phyloP scores from a whole-genome alignment of 2,113 vertebrate species.

The Orycteropus afer region DNA sequence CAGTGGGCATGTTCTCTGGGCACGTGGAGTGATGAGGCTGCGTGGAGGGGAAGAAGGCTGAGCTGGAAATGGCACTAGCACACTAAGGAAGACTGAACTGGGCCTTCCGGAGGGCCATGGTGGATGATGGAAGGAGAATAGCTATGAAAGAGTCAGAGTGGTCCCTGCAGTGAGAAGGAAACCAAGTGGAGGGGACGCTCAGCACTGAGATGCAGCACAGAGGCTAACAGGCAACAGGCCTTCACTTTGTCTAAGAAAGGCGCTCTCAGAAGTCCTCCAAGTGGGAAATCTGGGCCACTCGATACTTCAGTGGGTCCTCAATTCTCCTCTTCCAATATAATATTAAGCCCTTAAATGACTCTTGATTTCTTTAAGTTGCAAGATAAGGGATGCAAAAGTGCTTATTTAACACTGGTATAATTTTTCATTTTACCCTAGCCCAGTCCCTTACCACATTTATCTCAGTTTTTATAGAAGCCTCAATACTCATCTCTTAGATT shows the following conservation, averaged over 20 bases:
- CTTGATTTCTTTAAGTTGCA: constrained; percentile 27
- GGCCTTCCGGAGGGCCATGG: background rate
- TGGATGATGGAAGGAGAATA: background rate
- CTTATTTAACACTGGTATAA: background rate
- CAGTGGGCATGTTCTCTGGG: background rate
- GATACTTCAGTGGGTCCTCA: background rate
- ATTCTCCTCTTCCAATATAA: background rate
- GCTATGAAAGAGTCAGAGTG: background rate
- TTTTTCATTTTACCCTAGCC: background rate
- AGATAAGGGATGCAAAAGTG: constrained; percentile 20
- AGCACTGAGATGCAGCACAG: background rate
- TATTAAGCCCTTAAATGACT: background rate
- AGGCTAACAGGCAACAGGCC: background rate
- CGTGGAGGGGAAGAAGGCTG: background rate
- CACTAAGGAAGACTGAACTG: background rate
- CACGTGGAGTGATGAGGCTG: background rate
- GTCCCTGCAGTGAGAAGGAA: background rate
- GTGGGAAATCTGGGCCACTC: background rate
- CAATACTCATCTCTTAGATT: background rate
- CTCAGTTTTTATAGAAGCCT: background rate
- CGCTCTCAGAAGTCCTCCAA: background rate
- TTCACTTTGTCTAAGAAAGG: background rate
- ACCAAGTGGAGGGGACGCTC: background rate
- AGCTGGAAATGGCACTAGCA: background rate
- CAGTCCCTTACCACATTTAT: background rate